Evolutionary conservation across 2,888 invertebrate species (phyloP).

Genomic region (Epiblema foenella): DNA sequence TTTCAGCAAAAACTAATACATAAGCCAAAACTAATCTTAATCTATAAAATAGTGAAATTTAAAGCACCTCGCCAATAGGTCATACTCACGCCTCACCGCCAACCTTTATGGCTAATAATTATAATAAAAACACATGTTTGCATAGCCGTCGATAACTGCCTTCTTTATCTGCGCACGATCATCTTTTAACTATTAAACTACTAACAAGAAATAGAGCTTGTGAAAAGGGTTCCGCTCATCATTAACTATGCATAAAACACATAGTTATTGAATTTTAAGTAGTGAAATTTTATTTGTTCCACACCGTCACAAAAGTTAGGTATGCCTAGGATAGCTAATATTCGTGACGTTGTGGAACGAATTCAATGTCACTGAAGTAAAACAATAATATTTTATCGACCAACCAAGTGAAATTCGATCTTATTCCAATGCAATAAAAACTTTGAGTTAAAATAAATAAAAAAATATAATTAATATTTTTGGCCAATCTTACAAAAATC

Average conservation of each 20-base stretch:
- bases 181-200: slow-evolving; percentile 12
- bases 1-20: too few relatives aligned
- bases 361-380: too few relatives aligned
- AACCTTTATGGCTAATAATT: slow-evolving; percentile 56
- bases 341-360: too few relatives aligned
- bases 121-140: slow-evolving; percentile 61
- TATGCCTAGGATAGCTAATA: too few relatives aligned
- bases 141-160: slow-evolving; percentile 48
- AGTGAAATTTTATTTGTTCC: too few relatives aligned
- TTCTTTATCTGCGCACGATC: slow-evolving; percentile 27
- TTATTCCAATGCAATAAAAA: too few relatives aligned
- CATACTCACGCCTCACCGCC: slow-evolving; percentile 43
- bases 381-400: too few relatives aligned
- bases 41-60: slow-evolving; percentile 22
- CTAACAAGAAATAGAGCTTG: slow-evolving; percentile 1
- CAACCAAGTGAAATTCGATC: too few relatives aligned
- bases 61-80: slow-evolving; percentile 37
- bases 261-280: background rate
- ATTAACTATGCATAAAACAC: background rate
- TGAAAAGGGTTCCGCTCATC: background rate
- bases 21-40: background rate
- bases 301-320: too few relatives aligned
- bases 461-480: too few relatives aligned
- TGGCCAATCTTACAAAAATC: too few relatives aligned
- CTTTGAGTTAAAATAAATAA: too few relatives aligned